A percentile compares a stretch with the other conserved stretches of the same genome.
Evolutionary conservation across 2,888 invertebrate genomes (phyloP).

Genomic region (Archips xylosteana): DNA sequence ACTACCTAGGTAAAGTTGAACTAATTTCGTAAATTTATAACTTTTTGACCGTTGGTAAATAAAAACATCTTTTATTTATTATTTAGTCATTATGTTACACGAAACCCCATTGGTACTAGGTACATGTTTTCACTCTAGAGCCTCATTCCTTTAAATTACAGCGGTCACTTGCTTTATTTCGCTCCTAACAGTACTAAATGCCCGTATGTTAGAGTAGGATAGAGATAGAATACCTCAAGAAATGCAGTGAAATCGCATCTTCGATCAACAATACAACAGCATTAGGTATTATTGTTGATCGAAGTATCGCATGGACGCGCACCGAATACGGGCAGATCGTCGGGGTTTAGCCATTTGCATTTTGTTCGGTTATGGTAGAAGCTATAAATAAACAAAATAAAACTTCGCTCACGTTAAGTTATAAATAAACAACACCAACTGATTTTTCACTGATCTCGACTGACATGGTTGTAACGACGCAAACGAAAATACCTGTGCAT

Average conservation of each 20-base stretch:
- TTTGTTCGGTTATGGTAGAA: slow-evolving; percentile 39
- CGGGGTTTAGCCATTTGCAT: slow-evolving; percentile 52
- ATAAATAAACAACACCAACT: neutral
- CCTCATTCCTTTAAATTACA: too few relatives aligned
- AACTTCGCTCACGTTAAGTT: neutral
- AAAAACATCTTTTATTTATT: too few relatives aligned
- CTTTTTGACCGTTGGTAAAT: too few relatives aligned
- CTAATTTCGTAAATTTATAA: too few relatives aligned
- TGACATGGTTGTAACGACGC: neutral
- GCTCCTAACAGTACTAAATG: neutral
- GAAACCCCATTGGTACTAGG: too few relatives aligned
- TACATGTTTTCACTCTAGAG: too few relatives aligned
- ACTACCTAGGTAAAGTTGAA: too few relatives aligned
- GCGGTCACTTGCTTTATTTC: neutral
- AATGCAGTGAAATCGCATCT: neutral
- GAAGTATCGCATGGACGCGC: slow-evolving; percentile 16
- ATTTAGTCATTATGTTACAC: too few relatives aligned
- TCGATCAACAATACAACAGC: too few relatives aligned
- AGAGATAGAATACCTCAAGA: neutral
- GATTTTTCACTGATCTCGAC: neutral
- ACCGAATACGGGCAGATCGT: slow-evolving; percentile 52
- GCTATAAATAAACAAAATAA: neutral
- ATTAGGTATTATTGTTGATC: too few relatives aligned
- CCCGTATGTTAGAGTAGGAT: neutral
- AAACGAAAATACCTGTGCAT: neutral